Evolutionary conservation across 2,888 invertebrate species (phyloP), one percentile per base, ranked within the genome.

Genomic region (Caenorhabditis sp.): DNA sequence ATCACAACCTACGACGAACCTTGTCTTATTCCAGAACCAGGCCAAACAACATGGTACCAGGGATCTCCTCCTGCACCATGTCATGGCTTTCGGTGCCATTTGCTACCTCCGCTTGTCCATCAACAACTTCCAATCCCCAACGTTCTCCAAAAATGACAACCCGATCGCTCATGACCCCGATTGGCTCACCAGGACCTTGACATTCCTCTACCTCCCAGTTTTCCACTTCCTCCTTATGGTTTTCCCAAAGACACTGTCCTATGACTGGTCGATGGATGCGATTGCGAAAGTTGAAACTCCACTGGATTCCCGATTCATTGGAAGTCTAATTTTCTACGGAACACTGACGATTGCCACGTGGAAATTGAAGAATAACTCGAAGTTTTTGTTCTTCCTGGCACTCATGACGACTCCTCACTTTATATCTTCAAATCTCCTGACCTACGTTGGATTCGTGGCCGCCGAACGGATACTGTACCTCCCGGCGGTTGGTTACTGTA

Each of bases 231-330:
- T 95, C 92, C 94, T 98, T 90, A 94, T 98, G 80, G 92, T 97
- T 50, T 96, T 95, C 92, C 98, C 98, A 6, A 81, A 80, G 51
- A 77, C 53, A 18, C 94, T 98, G 70, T 97, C 97, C 92, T 98
- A 97, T 93, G 98, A 98, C 93, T 98, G 98, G 98, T 97, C 97
- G 28, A 98, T 98, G 98, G 97, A 97, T 89, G 95, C 98, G 1
- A 95, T 98, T 90, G 96, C 97, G 9, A 94, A 96, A 81, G 94
- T 98, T 88, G 95, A 95, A 60, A 94, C 95, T 32, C 88, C 96
- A 20, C 93, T 94, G 89, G 98, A 98, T 92, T 93, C 94, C 5
- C 94, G 98, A 85, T 96, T 83, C 26, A 44, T 72, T 71, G 94
- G 95, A 82, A 95, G 96, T 3, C 91, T 95, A 24, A 93, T 94